Conservation (phyloP, 1,140 invertebrate species). For the Arctopsyche grandis region DNA sequence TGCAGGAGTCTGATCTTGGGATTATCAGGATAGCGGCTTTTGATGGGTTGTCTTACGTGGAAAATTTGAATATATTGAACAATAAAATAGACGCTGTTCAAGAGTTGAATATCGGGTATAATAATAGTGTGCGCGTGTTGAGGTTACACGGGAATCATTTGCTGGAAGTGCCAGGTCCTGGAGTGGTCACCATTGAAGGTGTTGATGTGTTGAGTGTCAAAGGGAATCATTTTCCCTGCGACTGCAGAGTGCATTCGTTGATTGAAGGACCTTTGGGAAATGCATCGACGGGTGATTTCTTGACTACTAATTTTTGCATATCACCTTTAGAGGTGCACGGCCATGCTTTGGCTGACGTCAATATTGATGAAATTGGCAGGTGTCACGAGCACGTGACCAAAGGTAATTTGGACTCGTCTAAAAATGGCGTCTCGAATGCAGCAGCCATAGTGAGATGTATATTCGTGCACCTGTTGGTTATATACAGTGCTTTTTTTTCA, state of each 20-base stretch:
- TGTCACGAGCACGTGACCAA: slow-evolving; percentile 53
- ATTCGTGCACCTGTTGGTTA: slow-evolving; percentile 30
- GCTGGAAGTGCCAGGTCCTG: slow-evolving; percentile 75
- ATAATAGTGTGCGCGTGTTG: slow-evolving; percentile 75
- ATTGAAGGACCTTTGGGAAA: slow-evolving; percentile 78
- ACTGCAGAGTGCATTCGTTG: slow-evolving; percentile 81
- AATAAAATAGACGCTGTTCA: slow-evolving; percentile 86
- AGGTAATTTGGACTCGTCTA: slow-evolving; percentile 52
- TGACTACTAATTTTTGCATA: slow-evolving; percentile 83
- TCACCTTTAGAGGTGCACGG: slow-evolving; percentile 84
- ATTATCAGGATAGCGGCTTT: slow-evolving; percentile 77
- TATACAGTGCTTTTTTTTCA: slow-evolving; percentile 42
- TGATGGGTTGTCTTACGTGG: slow-evolving; percentile 74
- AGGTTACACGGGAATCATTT: slow-evolving; percentile 84
- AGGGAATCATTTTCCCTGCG: slow-evolving; percentile 85
- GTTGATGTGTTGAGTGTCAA: slow-evolving; percentile 75
- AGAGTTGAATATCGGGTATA: slow-evolving; percentile 73
- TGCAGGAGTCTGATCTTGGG: slow-evolving; percentile 84
- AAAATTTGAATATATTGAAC: slow-evolving; percentile 78
- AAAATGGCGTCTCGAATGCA: slow-evolving; percentile 42
- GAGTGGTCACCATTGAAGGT: slow-evolving; percentile 72
- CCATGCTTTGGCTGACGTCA: slow-evolving; percentile 71
- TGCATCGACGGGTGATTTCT: slow-evolving; percentile 72
- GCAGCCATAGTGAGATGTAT: slow-evolving; percentile 37
- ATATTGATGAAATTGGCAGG: slow-evolving; percentile 50